A percentile compares a stretch with the other conserved stretches of the same genome.
Conservation (phyloP, 2,888 invertebrate species). For the Petrolisthes cinctipes region DNA sequence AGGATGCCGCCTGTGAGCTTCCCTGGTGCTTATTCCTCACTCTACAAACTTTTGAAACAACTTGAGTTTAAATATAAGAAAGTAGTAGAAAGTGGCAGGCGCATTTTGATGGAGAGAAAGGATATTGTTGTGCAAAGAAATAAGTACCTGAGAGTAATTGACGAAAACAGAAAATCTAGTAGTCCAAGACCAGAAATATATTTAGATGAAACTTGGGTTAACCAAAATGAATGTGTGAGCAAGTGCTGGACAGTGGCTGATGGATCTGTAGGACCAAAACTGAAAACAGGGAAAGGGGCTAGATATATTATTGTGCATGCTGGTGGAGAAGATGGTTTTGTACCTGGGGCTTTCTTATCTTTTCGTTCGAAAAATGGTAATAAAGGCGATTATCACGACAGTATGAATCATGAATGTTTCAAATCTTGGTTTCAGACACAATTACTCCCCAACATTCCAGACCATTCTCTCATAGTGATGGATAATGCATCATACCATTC, state of each 20-base stretch:
- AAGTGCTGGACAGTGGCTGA: slow-evolving; percentile 17
- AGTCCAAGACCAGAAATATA: slow-evolving; percentile 23
- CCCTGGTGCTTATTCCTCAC: background rate
- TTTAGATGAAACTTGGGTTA: slow-evolving; percentile 34
- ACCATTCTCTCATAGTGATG: slow-evolving; percentile 18
- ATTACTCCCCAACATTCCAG: slow-evolving; percentile 26
- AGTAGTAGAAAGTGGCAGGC: slow-evolving; percentile 16
- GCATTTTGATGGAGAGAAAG: slow-evolving; percentile 33
- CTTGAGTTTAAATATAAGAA: background rate
- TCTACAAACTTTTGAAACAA: background rate
- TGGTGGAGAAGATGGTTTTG: slow-evolving; percentile 35
- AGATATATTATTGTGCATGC: slow-evolving; percentile 33
- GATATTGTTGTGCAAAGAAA: slow-evolving; percentile 17
- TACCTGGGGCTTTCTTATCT: slow-evolving; percentile 12
- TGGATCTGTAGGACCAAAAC: background rate
- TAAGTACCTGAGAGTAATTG: background rate
- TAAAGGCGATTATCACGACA: slow-evolving; percentile 16
- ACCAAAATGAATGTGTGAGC: slow-evolving; percentile 11
- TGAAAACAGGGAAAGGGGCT: slow-evolving; percentile 21
- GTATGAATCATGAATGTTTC: slow-evolving; percentile 6
- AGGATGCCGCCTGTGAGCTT: background rate
- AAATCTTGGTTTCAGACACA: slow-evolving; percentile 32
- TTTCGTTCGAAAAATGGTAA: slow-evolving; percentile 7
- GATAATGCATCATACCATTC: slow-evolving; percentile 31
- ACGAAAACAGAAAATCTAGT: slow-evolving; percentile 3